Evolutionary conservation across 2,888 invertebrate genomes (phyloP).

Genomic region (Smittia aterrima): DNA sequence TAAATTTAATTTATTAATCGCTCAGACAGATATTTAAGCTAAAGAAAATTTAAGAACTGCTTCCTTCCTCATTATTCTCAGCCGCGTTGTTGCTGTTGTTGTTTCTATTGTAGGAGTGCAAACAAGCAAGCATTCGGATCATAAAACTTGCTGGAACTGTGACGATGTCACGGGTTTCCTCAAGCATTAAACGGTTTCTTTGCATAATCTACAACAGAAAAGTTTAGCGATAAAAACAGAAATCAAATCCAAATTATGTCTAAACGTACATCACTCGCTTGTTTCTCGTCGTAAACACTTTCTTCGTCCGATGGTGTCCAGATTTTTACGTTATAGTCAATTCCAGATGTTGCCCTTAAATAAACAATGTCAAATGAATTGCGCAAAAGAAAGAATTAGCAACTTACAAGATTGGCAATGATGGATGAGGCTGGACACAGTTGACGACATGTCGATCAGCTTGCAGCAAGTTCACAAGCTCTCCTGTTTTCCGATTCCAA

Average conservation of each 20-base stretch:
- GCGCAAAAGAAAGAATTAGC: background rate
- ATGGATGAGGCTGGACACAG: slow-evolving; percentile 81
- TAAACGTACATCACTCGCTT: slow-evolving; percentile 63
- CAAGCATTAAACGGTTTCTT: slow-evolving; percentile 78
- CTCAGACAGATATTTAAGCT: too few species aligned
- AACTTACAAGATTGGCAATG: slow-evolving; percentile 61
- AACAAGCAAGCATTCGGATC: slow-evolving; percentile 71
- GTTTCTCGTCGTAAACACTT: slow-evolving; percentile 58
- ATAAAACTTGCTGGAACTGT: slow-evolving; percentile 85
- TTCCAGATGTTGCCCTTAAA: slow-evolving; percentile 71
- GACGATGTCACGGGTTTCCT: slow-evolving; percentile 82
- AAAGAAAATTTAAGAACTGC: background rate
- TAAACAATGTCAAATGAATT: too few species aligned
- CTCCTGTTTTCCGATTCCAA: slow-evolving; percentile 71
- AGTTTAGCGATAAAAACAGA: slow-evolving; percentile 38
- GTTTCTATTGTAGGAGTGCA: slow-evolving; percentile 53
- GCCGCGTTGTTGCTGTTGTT: background rate
- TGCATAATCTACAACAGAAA: slow-evolving; percentile 62
- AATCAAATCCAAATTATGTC: slow-evolving; percentile 33
- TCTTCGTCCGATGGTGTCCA: slow-evolving; percentile 70
- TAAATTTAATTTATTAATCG: too few species aligned
- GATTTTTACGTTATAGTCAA: slow-evolving; percentile 81
- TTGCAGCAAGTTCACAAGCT: slow-evolving; percentile 70
- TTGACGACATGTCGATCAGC: slow-evolving; percentile 83
- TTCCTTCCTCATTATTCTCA: slow-evolving; percentile 16